Evolutionary conservation across 2,797 vertebrate species (phyloP), one percentile per base, ranked within the genome.

Genomic region (Columba guinea): DNA sequence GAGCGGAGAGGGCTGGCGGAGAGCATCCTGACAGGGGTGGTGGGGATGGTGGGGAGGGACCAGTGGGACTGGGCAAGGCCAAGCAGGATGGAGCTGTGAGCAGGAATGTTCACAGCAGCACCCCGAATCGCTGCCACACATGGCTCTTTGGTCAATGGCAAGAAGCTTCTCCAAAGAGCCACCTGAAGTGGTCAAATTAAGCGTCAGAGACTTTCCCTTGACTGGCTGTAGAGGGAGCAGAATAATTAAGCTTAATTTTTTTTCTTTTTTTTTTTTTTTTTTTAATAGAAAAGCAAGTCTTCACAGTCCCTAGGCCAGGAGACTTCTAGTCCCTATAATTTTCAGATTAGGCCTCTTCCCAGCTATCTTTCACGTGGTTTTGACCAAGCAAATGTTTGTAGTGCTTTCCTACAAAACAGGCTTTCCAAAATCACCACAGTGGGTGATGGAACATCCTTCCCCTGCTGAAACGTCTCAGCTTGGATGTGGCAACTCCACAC

Each of bases 31-130:
- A 23, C 55, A 32, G 8, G 21, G 37, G 9, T 11, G 35, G 8
- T 28, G 37, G 26, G 52, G 39, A 87, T 8, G 4, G 27, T 3
- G 24, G 13, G 65, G 63, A 56, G 49, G 68, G 22, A 90, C 44
- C 53, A 46, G 41, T 10, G 24, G 30, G 49, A 48, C n/a, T 18
- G 32, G 48, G 24, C 28, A 63, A 52, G 35, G 28, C 62, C 2
- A 1, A 44, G 28, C 13, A 27, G 62, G 49, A 41, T 2, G 14
- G 32, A 49, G 37, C 63, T 30, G 63, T 16, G 32, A 68, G 77
- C 65, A n/a, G 60, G 5, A 82, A 15, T 0, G 4, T 6, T 4
- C 76, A 49, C 59, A 44, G 37, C 16, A 10, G 5, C 2, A 1
- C 32, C 69, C 51, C 17, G 60, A 12, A 34, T 19, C 2, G 2